Conservation (phyloP, 2,888 invertebrate species). For the Lycocerus yunnanus region DNA sequence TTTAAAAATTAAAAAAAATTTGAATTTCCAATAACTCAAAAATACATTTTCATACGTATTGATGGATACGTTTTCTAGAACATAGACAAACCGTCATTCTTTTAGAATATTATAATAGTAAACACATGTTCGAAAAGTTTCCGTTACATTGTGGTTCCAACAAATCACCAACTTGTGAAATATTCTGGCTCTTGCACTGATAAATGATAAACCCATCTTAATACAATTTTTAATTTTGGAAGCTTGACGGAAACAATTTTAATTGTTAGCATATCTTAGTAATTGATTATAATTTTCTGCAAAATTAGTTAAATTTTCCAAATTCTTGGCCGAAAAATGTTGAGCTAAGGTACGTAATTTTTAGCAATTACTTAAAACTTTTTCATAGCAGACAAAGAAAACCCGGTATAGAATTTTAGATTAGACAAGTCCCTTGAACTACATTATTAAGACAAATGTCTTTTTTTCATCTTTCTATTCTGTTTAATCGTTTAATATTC, state of each 20-base stretch:
- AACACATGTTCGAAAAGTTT: too few species aligned
- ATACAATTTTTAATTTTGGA: background rate
- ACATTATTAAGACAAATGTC: constrained; percentile 26
- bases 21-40: too few species aligned
- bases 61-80: too few species aligned
- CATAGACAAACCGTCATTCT: too few species aligned
- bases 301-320: background rate
- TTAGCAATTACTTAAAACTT: constrained; percentile 11
- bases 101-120: too few species aligned
- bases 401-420: constrained; percentile 14
- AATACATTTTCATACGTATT: too few species aligned
- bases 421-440: constrained; percentile 17
- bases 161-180: background rate
- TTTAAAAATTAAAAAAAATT: too few species aligned
- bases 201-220: background rate
- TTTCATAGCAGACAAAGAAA: constrained; percentile 13
- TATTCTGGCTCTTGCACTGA: background rate
- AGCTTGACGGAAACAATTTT: background rate
- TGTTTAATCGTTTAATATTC: constrained; percentile 22
- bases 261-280: background rate
- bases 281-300: too few species aligned
- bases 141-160: too few species aligned
- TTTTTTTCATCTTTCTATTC: constrained; percentile 16
- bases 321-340: background rate
- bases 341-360: background rate